A percentile compares a stretch with the other conserved stretches of the same genome.
Conservation (phyloP, 92 coral and sea anemone genomes). For the Paramuricea clavata region DNA sequence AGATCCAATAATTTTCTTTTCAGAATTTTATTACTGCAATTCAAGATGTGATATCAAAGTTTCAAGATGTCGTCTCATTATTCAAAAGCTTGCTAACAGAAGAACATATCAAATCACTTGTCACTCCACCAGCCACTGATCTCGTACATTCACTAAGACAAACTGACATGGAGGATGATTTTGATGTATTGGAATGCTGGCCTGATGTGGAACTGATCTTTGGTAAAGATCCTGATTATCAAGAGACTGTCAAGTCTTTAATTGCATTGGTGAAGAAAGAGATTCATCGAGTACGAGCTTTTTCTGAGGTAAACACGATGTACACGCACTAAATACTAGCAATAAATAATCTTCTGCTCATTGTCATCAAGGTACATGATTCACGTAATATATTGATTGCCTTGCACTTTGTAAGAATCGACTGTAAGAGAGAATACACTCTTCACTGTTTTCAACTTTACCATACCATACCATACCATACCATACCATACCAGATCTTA, state of each 20-base stretch:
- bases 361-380: slow-evolving; percentile 81
- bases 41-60: slow-evolving; percentile 74
- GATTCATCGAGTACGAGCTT: slow-evolving; percentile 74
- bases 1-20: not conserved
- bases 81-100: slow-evolving; percentile 86
- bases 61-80: slow-evolving; percentile 81
- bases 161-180: slow-evolving; percentile 76
- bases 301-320: slow-evolving; percentile 83
- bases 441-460: not conserved
- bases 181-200: slow-evolving; percentile 79
- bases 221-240: slow-evolving; percentile 88
- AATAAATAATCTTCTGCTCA: slow-evolving; percentile 78
- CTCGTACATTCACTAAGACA: slow-evolving; percentile 89
- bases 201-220: slow-evolving; percentile 87
- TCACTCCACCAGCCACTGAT: slow-evolving; percentile 88
- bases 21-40: slow-evolving; percentile 83
- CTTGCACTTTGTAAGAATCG: too few species aligned
- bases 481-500: not conserved
- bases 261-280: slow-evolving; percentile 75
- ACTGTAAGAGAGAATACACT: too few species aligned
- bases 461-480: not conserved
- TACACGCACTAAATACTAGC: too few species aligned
- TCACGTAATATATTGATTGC: too few species aligned
- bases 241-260: slow-evolving; percentile 73
- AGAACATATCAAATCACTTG: slow-evolving; percentile 73